These are phyloP conservation scores for Mamestra brassicae DNA, from an alignment of 2,888 invertebrate species.

Conservation along the genomic window DNA sequence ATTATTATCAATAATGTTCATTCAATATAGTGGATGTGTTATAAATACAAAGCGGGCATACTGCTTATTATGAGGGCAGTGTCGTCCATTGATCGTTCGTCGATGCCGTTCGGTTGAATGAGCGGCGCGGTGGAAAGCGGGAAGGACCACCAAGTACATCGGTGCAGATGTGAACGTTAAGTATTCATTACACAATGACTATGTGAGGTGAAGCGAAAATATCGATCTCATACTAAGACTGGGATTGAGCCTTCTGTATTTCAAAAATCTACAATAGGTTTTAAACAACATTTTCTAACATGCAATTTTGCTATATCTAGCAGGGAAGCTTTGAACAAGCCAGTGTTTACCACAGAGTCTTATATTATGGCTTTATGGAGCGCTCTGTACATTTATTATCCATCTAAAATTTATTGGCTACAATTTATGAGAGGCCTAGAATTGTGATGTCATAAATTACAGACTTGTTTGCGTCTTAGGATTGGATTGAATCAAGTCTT, in stretches of 20 bases:
- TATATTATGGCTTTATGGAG: slow-evolving; percentile 15
- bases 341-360: slow-evolving; percentile 16
- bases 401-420: slow-evolving; percentile 28
- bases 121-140: slow-evolving; percentile 21
- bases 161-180: neutral
- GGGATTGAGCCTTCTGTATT: neutral
- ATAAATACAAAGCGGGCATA: slow-evolving; percentile 37
- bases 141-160: neutral
- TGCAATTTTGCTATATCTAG: neutral
- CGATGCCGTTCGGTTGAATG: slow-evolving; percentile 33
- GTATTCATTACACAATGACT: neutral
- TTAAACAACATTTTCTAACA: slow-evolving; percentile 9
- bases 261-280: neutral
- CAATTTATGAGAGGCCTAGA: slow-evolving; percentile 28
- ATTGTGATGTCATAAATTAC: slow-evolving; percentile 11
- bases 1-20: slow-evolving; percentile 40
- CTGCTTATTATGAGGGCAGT: slow-evolving; percentile 39
- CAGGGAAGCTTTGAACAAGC: slow-evolving; percentile 11
- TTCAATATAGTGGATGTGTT: slow-evolving; percentile 51
- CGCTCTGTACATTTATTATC: slow-evolving; percentile 16
- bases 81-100: slow-evolving; percentile 47
- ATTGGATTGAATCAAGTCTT: slow-evolving; percentile 7
- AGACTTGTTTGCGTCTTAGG: slow-evolving; percentile 7
- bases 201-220: neutral
- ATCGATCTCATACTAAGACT: neutral